phyloP scores from a whole-genome alignment of 1,140 invertebrate species.

The Anastatus disparis region DNA sequence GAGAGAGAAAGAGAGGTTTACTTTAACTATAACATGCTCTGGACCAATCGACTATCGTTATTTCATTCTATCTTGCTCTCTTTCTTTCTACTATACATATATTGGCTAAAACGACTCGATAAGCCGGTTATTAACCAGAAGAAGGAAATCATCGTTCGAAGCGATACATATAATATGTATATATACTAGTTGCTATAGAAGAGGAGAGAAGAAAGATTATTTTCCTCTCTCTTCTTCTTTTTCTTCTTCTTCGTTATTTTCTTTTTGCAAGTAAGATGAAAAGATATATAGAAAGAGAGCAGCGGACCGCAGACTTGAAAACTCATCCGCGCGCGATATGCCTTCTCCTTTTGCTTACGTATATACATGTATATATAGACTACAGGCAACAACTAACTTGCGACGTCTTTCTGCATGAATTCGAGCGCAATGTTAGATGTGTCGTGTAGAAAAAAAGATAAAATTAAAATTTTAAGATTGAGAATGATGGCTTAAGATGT shows the following conservation, averaged over 20 bases:
- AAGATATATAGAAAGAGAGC: neutral
- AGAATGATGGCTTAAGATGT: neutral
- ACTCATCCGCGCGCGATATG: constrained; percentile 22
- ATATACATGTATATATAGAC: too few species aligned
- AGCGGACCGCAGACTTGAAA: constrained; percentile 24
- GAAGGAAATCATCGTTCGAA: constrained; percentile 28
- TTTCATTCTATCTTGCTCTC: neutral
- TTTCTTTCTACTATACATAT: neutral
- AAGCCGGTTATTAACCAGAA: constrained; percentile 43
- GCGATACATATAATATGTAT: constrained; percentile 6
- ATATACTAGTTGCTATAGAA: neutral
- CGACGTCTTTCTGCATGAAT: too few species aligned
- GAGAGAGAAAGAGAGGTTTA: too few species aligned
- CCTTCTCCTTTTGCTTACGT: too few species aligned
- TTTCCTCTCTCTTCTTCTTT: too few species aligned
- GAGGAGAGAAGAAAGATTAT: neutral
- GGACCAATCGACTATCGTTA: neutral
- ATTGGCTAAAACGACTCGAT: constrained; percentile 33
- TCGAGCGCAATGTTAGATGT: neutral
- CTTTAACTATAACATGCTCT: constrained; percentile 3
- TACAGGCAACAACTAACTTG: too few species aligned
- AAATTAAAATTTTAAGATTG: neutral
- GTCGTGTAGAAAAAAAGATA: neutral
- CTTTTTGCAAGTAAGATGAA: too few species aligned
- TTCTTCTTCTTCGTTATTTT: too few species aligned